Base-by-base conservation (phyloP, 64 coral and sea anemone species). In the Pocillopora damicornis region DNA sequence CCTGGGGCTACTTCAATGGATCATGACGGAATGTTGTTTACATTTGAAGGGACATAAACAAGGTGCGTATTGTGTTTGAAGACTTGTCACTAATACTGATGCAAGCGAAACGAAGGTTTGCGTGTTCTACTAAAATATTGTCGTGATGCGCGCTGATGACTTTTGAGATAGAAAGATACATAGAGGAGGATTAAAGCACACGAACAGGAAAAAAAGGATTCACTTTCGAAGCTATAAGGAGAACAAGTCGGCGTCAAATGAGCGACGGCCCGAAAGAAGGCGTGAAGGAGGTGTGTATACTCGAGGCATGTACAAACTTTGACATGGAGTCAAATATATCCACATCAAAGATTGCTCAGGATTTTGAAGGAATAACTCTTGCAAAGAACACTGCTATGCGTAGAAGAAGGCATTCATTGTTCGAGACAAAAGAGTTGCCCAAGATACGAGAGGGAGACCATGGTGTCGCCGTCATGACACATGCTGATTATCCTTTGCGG, bases 401-500 rank as follows among this genome's bases (percentile, higher is more conserved):
- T 77, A 81, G 51, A 25, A 51, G 91, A 72, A 97, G 73, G 20
- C 89, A 66, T 56, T 97, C 94, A 2, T 26, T 97, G 62, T 97
- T 97, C 23, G 88, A 93, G 14, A 79, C 94, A 30, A 56, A 71
- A 30, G 91, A 90, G 22, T 37, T 62, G 18, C 73, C 72, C 18
- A 88, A 74, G 81, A 30, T 37, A 20, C 88, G 82, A 67, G 94
- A 97, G 37, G 77, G 74, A 9, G 94, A 92, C 18, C 64, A 59
- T 51, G 90, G 90, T 0, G 58, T 92, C n/a, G 92, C 92, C 59
- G 91, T 90, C 1, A 67, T 97, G 76, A 82, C 94, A 20, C 94
- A 97, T 30, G 94, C 94, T 22, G 94, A 97, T 86, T 93, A 90
- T 65, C 94, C 94, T 4, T 30, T 56, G 35, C 76, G 91, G 57